Conservation (phyloP, 2,797 vertebrate genomes). For the Momotus momota region DNA sequence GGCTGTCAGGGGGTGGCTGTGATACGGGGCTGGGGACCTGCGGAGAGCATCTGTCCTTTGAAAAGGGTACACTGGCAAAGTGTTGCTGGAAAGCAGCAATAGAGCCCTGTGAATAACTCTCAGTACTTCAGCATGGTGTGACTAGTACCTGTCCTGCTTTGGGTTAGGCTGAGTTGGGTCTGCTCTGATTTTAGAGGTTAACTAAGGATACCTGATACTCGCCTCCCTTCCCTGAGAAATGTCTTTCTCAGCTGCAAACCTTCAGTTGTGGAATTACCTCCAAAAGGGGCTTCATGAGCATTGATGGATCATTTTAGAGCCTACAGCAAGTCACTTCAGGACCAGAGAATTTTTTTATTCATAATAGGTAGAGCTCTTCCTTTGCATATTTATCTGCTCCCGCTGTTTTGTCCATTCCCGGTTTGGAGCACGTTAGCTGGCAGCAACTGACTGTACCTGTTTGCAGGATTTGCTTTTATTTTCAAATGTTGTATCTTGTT, state of each 20-base stretch:
- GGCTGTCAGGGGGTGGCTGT: background rate
- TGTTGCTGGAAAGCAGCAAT: background rate
- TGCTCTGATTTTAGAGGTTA: background rate
- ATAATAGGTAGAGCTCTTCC: background rate
- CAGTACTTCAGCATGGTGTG: background rate
- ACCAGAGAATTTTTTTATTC: background rate
- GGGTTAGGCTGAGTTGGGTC: background rate
- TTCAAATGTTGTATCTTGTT: background rate
- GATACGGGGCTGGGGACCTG: background rate
- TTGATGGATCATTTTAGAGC: background rate
- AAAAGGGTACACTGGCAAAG: background rate
- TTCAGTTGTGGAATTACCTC: conserved; percentile 24
- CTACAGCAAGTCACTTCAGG: background rate
- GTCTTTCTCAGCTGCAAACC: background rate
- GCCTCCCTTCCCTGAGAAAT: background rate
- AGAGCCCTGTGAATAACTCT: background rate
- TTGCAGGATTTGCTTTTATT: background rate
- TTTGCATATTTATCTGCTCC: background rate
- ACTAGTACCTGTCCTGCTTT: background rate
- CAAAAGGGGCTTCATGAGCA: background rate
- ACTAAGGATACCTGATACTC: background rate
- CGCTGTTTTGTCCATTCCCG: background rate
- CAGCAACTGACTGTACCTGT: background rate
- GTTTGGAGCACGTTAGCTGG: background rate
- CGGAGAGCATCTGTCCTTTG: background rate